Evolutionary conservation across 2,797 vertebrate genomes (phyloP).

Genomic region (Darevskia nairensis): DNA sequence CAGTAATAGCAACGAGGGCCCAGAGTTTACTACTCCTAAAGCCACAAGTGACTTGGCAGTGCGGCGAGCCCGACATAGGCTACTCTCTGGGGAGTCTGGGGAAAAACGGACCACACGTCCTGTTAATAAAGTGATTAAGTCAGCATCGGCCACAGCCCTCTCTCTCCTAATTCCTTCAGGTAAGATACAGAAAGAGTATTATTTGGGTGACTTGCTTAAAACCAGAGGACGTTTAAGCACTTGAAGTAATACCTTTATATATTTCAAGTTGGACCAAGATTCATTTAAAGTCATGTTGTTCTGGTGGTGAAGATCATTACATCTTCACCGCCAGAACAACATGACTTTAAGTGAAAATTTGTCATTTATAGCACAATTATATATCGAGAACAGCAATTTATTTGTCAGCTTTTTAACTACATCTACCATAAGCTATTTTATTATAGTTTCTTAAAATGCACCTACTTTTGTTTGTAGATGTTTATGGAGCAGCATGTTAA

Average conservation of each 20-base stretch:
- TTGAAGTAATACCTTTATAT: background rate
- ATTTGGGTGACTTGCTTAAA: background rate
- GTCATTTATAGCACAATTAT: background rate
- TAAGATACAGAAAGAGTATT: slow-evolving; percentile 68
- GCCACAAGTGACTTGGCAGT: slow-evolving; percentile 96
- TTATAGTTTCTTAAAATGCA: slow-evolving; percentile 16
- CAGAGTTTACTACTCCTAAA: slow-evolving; percentile 86
- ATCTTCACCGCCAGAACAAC: no score
- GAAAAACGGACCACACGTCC: slow-evolving; percentile 90
- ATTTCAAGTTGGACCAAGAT: slow-evolving; percentile 30
- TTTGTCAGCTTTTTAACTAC: slow-evolving; percentile 47
- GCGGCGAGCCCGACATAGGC: slow-evolving; percentile 92
- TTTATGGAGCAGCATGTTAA: background rate
- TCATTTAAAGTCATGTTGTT: slow-evolving; percentile 7
- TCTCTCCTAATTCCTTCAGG: slow-evolving; percentile 97
- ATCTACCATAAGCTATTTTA: slow-evolving; percentile 55
- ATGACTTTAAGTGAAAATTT: no score
- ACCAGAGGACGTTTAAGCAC: background rate
- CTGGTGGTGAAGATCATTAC: background rate
- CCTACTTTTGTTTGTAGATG: slow-evolving; percentile 21
- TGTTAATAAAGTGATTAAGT: slow-evolving; percentile 98
- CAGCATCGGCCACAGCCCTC: slow-evolving; percentile 93
- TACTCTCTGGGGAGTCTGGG: slow-evolving; percentile 90
- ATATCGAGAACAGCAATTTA: slow-evolving; percentile 29
- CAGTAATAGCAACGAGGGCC: slow-evolving; percentile 75